Evolutionary conservation across 1,140 invertebrate genomes (phyloP), one percentile per base, ranked within the genome.

Genomic region (Pachypsylla venusta): DNA sequence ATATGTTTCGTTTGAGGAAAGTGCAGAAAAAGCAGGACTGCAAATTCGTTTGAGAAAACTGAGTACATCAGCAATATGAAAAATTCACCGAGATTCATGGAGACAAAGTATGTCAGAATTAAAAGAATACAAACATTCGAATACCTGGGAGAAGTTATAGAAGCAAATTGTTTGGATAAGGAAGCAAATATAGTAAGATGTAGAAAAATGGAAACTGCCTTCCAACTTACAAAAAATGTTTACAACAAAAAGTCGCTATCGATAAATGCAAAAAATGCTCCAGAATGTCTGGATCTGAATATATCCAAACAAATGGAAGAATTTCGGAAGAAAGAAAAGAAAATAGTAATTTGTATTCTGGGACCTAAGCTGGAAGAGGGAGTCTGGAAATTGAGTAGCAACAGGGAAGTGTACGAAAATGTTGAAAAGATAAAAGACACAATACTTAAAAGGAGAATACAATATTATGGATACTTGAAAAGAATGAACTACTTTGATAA

Each of bases 401-500:
- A 48, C 22, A 48, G 22, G 42, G 42, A 48, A 48, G n/a, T 48
- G 7, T 48, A 48, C 16, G 5, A 56, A 56, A 56, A 14, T 57
- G 19, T 53, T 57, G 22, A 60, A 28, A 13, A 60, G 35, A 60
- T 28, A 56, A 42, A 19, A 60, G 24, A 58, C 53, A 58, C 14
- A 22, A 39, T 60, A 3, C 56, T 53, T 19, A 60, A 60, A 60
- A 13, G 59, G n/a, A 60, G 59, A 25, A 22, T 60, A 26, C 54
- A 60, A 14, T 54, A 25, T 22, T 40, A 57, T 30, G 35, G 35
- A 7, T 26, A 57, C 30, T 14, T 57, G 24, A 40, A 57, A 59
- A 59, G 57, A 59, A 54, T 59, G 48, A 24, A 53, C 13, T 48
- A 48, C 16, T 48, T 48, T 48, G 42, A 48, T 22, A 5, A 48